A percentile compares a stretch with the other conserved stretches of the same genome.
Conservation (phyloP, 2,113 vertebrate genomes). For the Caretta caretta region DNA sequence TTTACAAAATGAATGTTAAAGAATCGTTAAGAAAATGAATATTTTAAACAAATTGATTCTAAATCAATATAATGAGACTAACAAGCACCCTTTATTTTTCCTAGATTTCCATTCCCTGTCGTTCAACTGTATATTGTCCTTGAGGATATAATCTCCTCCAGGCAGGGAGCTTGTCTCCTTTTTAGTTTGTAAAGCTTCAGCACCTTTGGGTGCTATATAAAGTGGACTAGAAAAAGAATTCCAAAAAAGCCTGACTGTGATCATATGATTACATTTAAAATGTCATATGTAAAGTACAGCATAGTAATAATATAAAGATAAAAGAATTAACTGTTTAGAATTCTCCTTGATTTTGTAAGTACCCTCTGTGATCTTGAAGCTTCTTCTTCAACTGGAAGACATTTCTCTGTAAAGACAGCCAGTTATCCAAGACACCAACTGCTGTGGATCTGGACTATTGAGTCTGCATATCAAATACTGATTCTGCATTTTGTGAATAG, state of each 20-base stretch:
- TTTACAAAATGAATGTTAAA: neutral
- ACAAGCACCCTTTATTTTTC: neutral
- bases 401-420: neutral
- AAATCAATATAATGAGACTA: neutral
- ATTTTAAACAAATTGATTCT: neutral
- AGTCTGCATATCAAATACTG: conserved; percentile 27
- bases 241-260: neutral
- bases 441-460: neutral
- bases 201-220: neutral
- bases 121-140: neutral
- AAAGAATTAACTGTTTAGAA: neutral
- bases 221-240: neutral
- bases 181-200: conserved; percentile 1
- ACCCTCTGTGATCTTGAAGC: neutral
- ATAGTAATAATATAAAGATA: neutral
- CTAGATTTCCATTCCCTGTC: neutral
- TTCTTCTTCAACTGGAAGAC: neutral
- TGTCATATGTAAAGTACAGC: neutral
- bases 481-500: conserved; percentile 34
- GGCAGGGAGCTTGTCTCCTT: neutral
- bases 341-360: neutral
- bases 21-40: neutral
- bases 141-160: too few species aligned
- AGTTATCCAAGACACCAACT: neutral
- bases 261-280: neutral